Conservation (phyloP, 1,140 invertebrate species). For the Drosophila guanche region DNA sequence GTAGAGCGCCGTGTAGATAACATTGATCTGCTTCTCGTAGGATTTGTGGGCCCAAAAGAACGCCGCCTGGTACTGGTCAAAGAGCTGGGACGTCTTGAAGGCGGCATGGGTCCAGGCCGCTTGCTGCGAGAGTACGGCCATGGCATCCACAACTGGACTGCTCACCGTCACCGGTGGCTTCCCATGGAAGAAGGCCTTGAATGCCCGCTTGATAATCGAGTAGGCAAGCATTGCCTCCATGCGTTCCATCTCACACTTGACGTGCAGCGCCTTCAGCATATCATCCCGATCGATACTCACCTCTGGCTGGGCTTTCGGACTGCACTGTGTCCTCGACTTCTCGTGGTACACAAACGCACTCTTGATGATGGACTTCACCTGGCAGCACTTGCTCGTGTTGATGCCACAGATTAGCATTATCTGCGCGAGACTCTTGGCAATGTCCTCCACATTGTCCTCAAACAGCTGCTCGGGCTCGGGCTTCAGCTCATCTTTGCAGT, state of each 20-base stretch:
- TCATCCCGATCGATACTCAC: conserved; percentile 61
- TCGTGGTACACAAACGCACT: conserved; percentile 69
- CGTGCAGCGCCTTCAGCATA: conserved; percentile 55
- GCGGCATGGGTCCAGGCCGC: conserved; percentile 67
- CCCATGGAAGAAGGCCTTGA: conserved; percentile 70
- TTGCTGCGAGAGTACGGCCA: conserved; percentile 46
- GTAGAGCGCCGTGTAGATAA: conserved; percentile 47
- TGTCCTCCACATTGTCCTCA: conserved; percentile 65
- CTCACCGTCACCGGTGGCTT: conserved; percentile 53
- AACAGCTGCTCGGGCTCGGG: conserved; percentile 63
- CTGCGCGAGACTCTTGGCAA: conserved; percentile 57
- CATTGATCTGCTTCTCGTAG: conserved; percentile 64
- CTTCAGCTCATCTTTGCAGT: conserved; percentile 63
- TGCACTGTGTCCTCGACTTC: conserved; percentile 42
- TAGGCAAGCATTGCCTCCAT: conserved; percentile 69
- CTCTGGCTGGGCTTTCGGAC: neutral
- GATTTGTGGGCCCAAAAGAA: conserved; percentile 72
- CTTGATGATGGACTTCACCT: conserved; percentile 60
- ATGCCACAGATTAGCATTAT: conserved; percentile 71
- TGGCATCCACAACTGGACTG: conserved; percentile 59
- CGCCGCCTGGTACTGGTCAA: conserved; percentile 62
- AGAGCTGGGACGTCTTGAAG: conserved; percentile 55
- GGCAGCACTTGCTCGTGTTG: conserved; percentile 47
- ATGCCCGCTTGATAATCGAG: conserved; percentile 65
- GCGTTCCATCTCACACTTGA: conserved; percentile 65